A percentile compares a stretch with the other conserved stretches of the same genome.
Evolutionary conservation across 1,140 invertebrate genomes (phyloP).

Genomic region (Platorchestia sp.): DNA sequence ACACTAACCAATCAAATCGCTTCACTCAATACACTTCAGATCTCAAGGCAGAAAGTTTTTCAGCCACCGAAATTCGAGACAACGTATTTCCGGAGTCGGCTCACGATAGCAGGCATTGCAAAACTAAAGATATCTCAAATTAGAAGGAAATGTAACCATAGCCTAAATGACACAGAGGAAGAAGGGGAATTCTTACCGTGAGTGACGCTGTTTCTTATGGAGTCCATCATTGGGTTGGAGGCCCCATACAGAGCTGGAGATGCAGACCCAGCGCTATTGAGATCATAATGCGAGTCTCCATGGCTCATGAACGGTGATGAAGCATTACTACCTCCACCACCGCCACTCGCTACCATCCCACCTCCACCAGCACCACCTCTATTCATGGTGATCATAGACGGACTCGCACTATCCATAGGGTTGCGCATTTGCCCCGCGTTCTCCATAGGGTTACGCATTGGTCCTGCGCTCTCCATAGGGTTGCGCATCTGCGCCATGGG

Average conservation of each 20-base stretch:
- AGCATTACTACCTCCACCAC: slow-evolving; percentile 38
- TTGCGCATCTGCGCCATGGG: slow-evolving; percentile 16
- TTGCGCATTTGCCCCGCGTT: not conserved
- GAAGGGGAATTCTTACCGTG: not conserved
- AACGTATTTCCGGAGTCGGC: not conserved
- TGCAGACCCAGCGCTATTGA: not conserved
- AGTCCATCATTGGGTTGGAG: slow-evolving; percentile 24
- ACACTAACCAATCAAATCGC: not conserved
- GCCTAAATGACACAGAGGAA: not conserved
- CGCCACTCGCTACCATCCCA: not conserved
- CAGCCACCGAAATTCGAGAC: not conserved
- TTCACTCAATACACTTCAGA: not conserved
- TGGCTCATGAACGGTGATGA: slow-evolving; percentile 20
- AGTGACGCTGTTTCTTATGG: slow-evolving; percentile 20
- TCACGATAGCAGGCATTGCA: not conserved
- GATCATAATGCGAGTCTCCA: slow-evolving; percentile 20
- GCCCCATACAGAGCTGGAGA: not conserved
- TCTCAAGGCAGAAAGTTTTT: not conserved
- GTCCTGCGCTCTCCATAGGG: not conserved
- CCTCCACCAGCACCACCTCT: not conserved
- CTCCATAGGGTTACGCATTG: not conserved
- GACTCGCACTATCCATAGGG: slow-evolving; percentile 37
- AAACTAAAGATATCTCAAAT: not conserved
- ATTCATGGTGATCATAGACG: slow-evolving; percentile 41
- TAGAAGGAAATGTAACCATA: not conserved